Evolutionary conservation across 1,140 invertebrate species (phyloP).

Genomic region (Riptortus pedestris): DNA sequence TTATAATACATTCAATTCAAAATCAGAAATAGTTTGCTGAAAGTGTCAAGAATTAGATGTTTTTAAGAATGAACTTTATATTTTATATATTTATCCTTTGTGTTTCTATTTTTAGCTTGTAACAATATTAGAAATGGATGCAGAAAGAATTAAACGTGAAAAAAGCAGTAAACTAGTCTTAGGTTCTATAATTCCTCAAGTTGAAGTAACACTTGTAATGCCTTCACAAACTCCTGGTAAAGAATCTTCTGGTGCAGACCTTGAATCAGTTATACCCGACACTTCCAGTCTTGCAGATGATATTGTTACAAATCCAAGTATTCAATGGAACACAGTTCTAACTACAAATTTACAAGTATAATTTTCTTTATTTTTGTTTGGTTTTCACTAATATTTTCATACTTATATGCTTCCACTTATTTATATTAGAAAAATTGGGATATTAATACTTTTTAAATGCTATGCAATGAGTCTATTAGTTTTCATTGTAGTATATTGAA

Average conservation of each 20-base stretch:
- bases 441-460: background rate
- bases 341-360: constrained; percentile 30
- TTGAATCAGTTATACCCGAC: constrained; percentile 69
- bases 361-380: background rate
- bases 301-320: constrained; percentile 35
- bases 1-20: no score
- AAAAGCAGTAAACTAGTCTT: constrained; percentile 49
- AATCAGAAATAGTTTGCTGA: no score
- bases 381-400: background rate
- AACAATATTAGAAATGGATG: constrained; percentile 68
- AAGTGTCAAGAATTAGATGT: no score
- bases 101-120: constrained; percentile 41
- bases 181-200: constrained; percentile 65
- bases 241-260: constrained; percentile 65
- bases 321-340: constrained; percentile 31
- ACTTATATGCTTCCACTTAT: background rate
- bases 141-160: constrained; percentile 39
- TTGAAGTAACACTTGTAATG: constrained; percentile 80
- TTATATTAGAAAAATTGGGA: background rate
- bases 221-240: constrained; percentile 66
- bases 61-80: no score
- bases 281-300: constrained; percentile 69
- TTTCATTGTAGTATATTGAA: background rate
- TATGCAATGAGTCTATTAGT: background rate
- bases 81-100: no score